phyloP scores from a whole-genome alignment of 2,888 invertebrate species.

The Drosophila pegasa region DNA sequence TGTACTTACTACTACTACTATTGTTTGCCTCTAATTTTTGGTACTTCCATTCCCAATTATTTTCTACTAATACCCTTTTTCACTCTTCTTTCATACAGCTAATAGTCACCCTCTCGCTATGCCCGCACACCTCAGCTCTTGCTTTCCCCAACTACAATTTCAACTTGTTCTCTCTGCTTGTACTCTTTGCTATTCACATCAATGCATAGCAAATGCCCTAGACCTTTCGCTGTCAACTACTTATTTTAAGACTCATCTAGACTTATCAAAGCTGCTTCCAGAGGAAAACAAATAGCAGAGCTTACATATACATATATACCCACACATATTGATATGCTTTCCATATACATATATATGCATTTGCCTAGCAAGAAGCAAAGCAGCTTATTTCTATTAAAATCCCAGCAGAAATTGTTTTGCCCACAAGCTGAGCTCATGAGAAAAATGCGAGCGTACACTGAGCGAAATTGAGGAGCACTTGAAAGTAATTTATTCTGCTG shows the following conservation, averaged over 20 bases:
- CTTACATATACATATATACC: neutral
- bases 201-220: neutral
- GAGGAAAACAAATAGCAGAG: slow-evolving; percentile 1
- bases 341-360: neutral
- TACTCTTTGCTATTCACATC: too few species aligned
- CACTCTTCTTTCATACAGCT: too few species aligned
- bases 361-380: slow-evolving; percentile 3
- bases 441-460: slow-evolving; percentile 1
- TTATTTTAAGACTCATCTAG: slow-evolving; percentile 2
- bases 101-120: too few species aligned
- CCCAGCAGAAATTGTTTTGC: slow-evolving; percentile 30
- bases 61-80: too few species aligned
- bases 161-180: neutral
- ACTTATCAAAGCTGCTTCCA: slow-evolving; percentile 5
- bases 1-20: too few species aligned
- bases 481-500: neutral
- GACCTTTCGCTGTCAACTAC: neutral
- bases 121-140: too few species aligned
- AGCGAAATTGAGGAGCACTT: slow-evolving; percentile 5
- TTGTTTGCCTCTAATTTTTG: too few species aligned
- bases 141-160: neutral
- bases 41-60: too few species aligned
- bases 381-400: slow-evolving; percentile 10
- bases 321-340: neutral
- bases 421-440: slow-evolving; percentile 1